Conservation (phyloP, 2,113 vertebrate genomes). For the Pogona vitticeps region DNA sequence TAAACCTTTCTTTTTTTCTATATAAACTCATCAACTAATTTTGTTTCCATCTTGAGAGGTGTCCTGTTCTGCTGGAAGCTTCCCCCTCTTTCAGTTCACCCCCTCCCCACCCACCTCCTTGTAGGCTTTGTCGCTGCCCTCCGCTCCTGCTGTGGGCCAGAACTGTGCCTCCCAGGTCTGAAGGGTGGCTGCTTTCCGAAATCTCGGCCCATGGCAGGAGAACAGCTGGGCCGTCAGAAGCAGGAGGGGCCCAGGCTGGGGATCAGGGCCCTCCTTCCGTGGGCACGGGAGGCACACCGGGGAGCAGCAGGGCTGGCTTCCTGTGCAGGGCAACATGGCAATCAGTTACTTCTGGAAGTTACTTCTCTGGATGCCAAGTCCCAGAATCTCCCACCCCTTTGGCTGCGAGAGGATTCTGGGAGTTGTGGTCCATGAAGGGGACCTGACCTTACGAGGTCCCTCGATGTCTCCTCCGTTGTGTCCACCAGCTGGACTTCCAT, state of each 20-base stretch:
- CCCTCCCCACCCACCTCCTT: conserved; percentile 57
- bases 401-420: no score
- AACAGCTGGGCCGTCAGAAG: not conserved
- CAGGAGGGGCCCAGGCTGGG: not conserved
- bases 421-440: no score
- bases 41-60: conserved; percentile 41
- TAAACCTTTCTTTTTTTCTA: conserved; percentile 75
- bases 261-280: not conserved
- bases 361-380: not conserved
- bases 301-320: not conserved
- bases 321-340: no score
- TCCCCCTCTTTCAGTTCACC: conserved; percentile 47
- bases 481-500: no score
- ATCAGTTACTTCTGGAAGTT: no score
- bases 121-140: conserved; percentile 46
- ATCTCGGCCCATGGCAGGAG: accelerated
- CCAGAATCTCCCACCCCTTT: not conserved
- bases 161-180: not conserved
- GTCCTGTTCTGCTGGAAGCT: conserved; percentile 51
- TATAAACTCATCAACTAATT: conserved; percentile 72
- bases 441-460: no score
- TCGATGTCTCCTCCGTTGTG: no score
- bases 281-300: not conserved
- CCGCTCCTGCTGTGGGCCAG: not conserved
- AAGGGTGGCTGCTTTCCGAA: not conserved